These are phyloP conservation scores for Amiota mariae DNA, from an alignment of 2,888 invertebrate genomes.

Conservation along the genomic window DNA sequence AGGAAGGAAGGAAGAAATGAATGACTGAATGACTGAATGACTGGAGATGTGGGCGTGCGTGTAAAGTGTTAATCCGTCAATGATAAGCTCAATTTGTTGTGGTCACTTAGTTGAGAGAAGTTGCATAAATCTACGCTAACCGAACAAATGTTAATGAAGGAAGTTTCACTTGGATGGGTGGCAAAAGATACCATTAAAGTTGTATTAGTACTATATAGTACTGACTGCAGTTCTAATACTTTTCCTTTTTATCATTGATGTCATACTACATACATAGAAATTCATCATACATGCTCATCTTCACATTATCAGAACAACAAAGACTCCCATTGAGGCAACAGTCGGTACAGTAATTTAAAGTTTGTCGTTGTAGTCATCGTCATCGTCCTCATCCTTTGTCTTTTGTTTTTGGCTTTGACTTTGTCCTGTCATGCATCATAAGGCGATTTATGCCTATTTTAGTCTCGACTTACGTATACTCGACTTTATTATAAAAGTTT, in stretches of 20 bases:
- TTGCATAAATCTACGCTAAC: no score
- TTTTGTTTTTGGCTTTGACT: neutral
- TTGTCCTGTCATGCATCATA: neutral
- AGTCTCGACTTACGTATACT: constrained; percentile 32
- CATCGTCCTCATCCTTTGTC: constrained; percentile 33
- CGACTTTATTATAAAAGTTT: constrained; percentile 68
- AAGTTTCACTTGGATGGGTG: neutral
- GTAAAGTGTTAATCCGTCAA: constrained; percentile 68
- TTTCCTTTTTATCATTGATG: neutral
- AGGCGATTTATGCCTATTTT: constrained; percentile 32
- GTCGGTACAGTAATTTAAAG: constrained; percentile 63
- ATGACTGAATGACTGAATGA: constrained; percentile 15
- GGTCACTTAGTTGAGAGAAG: constrained; percentile 53
- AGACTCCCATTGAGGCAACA: constrained; percentile 43
- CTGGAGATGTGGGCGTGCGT: constrained; percentile 34
- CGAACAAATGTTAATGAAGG: no score
- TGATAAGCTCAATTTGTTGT: constrained; percentile 69
- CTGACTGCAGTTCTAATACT: constrained; percentile 15
- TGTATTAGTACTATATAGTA: constrained; percentile 53
- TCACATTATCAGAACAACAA: neutral
- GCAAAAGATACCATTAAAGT: constrained; percentile 54
- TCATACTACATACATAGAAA: constrained; percentile 32
- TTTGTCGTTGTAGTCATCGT: constrained; percentile 41
- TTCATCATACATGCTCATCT: constrained; percentile 56
- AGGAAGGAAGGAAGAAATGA: constrained; percentile 10